Evolutionary conservation across 2,113 vertebrate species (phyloP).

Genomic region (Turdus rufiventris): DNA sequence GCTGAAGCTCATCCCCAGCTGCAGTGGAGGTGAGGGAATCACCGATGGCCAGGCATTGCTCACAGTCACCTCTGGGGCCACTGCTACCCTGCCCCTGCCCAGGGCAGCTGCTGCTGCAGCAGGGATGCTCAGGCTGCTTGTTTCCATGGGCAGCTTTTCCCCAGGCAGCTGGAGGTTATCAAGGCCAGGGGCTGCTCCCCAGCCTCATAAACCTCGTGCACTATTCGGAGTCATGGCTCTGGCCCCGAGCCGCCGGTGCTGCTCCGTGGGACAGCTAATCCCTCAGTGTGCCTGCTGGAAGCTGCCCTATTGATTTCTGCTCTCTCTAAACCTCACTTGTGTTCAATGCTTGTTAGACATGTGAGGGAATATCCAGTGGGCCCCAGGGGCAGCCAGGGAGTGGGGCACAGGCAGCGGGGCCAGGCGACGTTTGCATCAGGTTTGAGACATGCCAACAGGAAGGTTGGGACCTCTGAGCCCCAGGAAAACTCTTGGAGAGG

Average conservation of each 20-base stretch:
- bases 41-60: rapidly evolving
- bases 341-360: constrained; percentile 80
- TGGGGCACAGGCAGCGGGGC: constrained; percentile 44
- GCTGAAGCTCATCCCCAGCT: rapidly evolving
- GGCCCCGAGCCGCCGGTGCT: constrained; percentile 67
- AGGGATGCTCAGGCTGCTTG: not conserved
- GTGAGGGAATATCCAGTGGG: constrained; percentile 76
- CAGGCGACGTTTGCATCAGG: constrained; percentile 37
- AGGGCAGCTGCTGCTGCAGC: not conserved
- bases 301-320: constrained; percentile 82
- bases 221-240: constrained; percentile 83
- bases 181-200: constrained; percentile 62
- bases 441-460: not conserved
- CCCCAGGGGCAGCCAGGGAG: constrained; percentile 70
- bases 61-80: not conserved
- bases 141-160: constrained; percentile 35
- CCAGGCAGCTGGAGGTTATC: constrained; percentile 65
- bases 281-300: constrained; percentile 77
- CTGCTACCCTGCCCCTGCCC: not conserved
- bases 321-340: constrained; percentile 80
- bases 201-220: constrained; percentile 76
- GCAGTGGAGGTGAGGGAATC: not conserved
- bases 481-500: not conserved
- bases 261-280: constrained; percentile 80
- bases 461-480: not conserved